phyloP scores from a whole-genome alignment of 2,888 invertebrate genomes.

The Mythimna impura region DNA sequence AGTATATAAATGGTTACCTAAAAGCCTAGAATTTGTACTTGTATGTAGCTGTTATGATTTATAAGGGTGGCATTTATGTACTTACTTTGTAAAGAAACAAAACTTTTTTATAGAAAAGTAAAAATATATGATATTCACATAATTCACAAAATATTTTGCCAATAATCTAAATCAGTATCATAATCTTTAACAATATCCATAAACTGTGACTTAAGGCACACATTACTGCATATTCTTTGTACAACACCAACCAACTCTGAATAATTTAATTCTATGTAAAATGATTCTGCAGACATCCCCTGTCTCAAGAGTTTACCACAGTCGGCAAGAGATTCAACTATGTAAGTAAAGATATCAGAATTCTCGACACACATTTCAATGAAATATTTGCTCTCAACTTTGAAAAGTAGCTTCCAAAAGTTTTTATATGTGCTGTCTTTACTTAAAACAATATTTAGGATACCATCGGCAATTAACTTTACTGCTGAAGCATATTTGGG shows the following conservation, averaged over 20 bases:
- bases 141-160: constrained; percentile 77
- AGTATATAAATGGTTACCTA: too few species aligned
- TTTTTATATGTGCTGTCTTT: constrained; percentile 71
- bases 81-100: constrained; percentile 29
- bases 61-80: background rate
- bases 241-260: constrained; percentile 85
- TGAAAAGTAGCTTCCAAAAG: constrained; percentile 81
- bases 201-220: constrained; percentile 81
- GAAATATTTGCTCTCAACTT: constrained; percentile 73
- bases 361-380: constrained; percentile 77
- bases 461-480: constrained; percentile 66
- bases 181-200: constrained; percentile 83
- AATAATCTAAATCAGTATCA: constrained; percentile 82
- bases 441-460: constrained; percentile 71
- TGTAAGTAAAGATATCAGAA: constrained; percentile 74
- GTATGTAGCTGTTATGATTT: background rate
- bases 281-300: constrained; percentile 80
- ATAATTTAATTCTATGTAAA: constrained; percentile 88
- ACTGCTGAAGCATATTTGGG: constrained; percentile 66
- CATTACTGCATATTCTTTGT: constrained; percentile 80
- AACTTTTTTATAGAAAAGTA: background rate
- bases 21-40: background rate
- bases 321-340: constrained; percentile 81
- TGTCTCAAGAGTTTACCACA: constrained; percentile 81
- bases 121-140: constrained; percentile 31